Conservation (phyloP, 2,113 vertebrate species). For the Harpagus bidentatus region DNA sequence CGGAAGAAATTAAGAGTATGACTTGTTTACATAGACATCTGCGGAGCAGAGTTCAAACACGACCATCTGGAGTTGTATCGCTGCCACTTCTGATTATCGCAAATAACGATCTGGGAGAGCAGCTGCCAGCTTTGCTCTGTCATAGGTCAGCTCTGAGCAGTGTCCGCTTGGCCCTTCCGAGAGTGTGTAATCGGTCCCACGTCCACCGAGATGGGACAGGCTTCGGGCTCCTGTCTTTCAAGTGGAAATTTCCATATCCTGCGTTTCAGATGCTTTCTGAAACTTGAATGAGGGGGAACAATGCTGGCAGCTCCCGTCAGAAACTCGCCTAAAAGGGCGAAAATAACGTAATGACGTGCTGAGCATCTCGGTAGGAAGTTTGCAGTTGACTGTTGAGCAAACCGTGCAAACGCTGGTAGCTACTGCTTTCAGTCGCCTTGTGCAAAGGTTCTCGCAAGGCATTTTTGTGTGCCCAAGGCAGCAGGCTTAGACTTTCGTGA, state of each 20-base stretch:
- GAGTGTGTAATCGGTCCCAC: not conserved
- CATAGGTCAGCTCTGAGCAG: conserved; percentile 26
- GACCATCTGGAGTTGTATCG: conserved; percentile 58
- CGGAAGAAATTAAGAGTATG: conserved; percentile 71
- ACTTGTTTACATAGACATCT: conserved; percentile 73
- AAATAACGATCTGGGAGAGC: conserved; percentile 39
- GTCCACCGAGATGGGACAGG: not conserved
- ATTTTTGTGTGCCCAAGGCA: not conserved
- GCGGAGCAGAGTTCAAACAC: conserved; percentile 60
- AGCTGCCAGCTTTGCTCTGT: conserved; percentile 48
- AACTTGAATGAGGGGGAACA: not conserved
- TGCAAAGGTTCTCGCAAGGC: not conserved
- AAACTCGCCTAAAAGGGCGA: not conserved
- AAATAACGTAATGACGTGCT: not conserved
- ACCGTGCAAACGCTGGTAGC: not conserved
- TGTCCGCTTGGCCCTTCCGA: not conserved
- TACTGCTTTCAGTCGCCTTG: not conserved
- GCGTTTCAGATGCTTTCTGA: not conserved
- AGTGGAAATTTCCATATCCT: conserved; percentile 33
- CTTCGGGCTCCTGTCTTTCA: not conserved
- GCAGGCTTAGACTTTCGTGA: not conserved
- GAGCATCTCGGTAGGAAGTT: not conserved
- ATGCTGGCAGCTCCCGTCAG: not conserved
- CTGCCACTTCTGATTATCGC: conserved; percentile 61
- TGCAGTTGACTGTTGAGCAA: not conserved